phyloP scores from a whole-genome alignment of 1,140 invertebrate genomes.

The Drosophila virilis region DNA sequence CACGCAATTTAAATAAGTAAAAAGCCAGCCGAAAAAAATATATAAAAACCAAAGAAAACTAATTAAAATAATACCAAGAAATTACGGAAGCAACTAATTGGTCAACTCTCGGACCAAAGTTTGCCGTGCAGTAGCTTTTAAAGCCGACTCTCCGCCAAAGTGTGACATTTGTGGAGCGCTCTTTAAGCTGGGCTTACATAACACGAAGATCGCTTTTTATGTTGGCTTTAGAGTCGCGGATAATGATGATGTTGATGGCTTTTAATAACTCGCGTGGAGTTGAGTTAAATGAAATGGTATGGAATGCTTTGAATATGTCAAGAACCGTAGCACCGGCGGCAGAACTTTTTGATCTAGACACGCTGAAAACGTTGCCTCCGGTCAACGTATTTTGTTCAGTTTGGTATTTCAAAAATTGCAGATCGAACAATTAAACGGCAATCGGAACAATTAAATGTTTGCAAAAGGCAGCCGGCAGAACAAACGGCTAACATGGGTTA shows the following conservation, averaged over 20 bases:
- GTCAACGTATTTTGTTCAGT: slow-evolving; percentile 13
- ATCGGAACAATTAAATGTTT: slow-evolving; percentile 80
- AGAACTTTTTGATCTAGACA: slow-evolving; percentile 64
- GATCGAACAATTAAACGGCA: slow-evolving; percentile 68
- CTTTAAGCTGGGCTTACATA: slow-evolving; percentile 72
- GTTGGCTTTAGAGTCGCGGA: slow-evolving; percentile 1
- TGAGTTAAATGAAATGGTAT: slow-evolving; percentile 37
- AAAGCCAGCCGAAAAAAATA: slow-evolving; percentile 12
- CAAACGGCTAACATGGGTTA: slow-evolving; percentile 70
- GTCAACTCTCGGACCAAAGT: slow-evolving; percentile 32
- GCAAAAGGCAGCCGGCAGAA: slow-evolving; percentile 56
- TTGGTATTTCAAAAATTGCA: slow-evolving; percentile 73
- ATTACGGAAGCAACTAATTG: slow-evolving; percentile 80
- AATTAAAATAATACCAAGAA: slow-evolving; percentile 83
- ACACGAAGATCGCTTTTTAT: slow-evolving; percentile 37
- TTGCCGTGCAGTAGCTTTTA: slow-evolving; percentile 7
- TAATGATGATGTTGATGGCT: slow-evolving; percentile 46
- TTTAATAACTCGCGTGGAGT: slow-evolving; percentile 59
- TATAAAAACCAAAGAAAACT: slow-evolving; percentile 38
- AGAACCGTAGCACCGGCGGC: slow-evolving; percentile 65
- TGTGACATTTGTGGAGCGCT: slow-evolving; percentile 59
- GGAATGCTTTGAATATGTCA: slow-evolving; percentile 69
- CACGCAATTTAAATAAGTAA: slow-evolving; percentile 57
- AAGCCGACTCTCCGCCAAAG: background rate
- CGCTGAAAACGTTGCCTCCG: background rate